Evolutionary conservation across 2,797 vertebrate genomes (phyloP), one percentile per base, ranked within the genome.

Genomic region (Sebastes wilsoni): DNA sequence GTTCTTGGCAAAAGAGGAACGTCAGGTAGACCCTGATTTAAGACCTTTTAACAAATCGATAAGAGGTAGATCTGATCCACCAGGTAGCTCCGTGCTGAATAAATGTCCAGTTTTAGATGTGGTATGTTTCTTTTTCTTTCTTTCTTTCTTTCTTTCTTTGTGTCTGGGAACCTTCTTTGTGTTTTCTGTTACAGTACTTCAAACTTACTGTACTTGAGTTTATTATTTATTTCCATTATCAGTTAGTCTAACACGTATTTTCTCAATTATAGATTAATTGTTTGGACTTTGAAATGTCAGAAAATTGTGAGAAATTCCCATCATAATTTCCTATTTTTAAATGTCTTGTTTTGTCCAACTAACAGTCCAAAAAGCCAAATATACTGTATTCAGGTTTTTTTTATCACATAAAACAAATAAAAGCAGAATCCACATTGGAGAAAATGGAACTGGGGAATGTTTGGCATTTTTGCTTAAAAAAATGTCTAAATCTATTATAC

Each of bases 31-130:
- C 34, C 54, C 20, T 13, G 36, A 73, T n/a, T 66, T 22, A 28
- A 66, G 79, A 78, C 46, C 58, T 66, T 82, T 76, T 27, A 66
- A 25, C 12, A 49, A 74, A 84, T 72, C 46, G 0, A 82, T 80
- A 8, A 27, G n/a, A 77, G 12, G 3, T 27, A 3, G 34, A 16
- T 58, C 55, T 30, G 36, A 71, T 34, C 30, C 71, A 58, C 28
- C 32, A 4, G 2, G 8, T 4, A 22, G 46, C 36, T 5, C 20
- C 2, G 8, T 1, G 14, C 9, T 49, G 66, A 80, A 14, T 74
- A 66, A 72, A 82, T 68, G 14, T 46, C 14, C 46, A 22, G 14
- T 60, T 69, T 42, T 12, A 36, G 7, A 79, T 7, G 32, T 11
- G 30, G n/a, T 61, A 1, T 25, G 22, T 58, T 60, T 4, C 14